A percentile compares a stretch with the other conserved stretches of the same genome.
phyloP scores from a whole-genome alignment of 2,888 invertebrate genomes.

The Parnassius apollo region DNA sequence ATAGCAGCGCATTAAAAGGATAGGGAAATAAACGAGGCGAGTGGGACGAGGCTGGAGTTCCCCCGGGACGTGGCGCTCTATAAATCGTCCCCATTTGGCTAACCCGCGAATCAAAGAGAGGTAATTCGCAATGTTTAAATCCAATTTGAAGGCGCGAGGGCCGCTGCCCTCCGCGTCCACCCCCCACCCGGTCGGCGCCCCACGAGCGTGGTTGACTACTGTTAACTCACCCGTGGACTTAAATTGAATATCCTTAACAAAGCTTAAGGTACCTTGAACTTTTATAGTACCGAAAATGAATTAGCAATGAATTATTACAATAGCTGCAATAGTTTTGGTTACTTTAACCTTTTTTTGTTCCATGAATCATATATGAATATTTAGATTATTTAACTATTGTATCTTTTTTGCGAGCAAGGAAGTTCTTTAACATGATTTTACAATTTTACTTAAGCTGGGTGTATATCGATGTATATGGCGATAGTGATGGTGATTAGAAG shows the following conservation, averaged over 20 bases:
- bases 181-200: conserved; percentile 20
- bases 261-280: conserved; percentile 25
- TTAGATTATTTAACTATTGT: no score
- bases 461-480: no score
- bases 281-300: conserved; percentile 48
- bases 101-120: conserved; percentile 76
- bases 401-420: no score
- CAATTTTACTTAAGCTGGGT: no score
- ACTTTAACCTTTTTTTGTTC: no score
- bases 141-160: conserved; percentile 58
- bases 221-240: conserved; percentile 23
- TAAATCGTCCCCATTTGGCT: conserved; percentile 75
- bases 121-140: conserved; percentile 78
- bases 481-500: no score
- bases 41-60: conserved; percentile 29
- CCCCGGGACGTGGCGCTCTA: conserved; percentile 52
- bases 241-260: conserved; percentile 25
- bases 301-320: no score
- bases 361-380: no score
- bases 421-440: no score
- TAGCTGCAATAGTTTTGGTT: no score
- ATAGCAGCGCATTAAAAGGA: conserved; percentile 68
- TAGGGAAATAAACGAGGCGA: conserved; percentile 63
- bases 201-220: neutral
- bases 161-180: conserved; percentile 17